Percentiles rank a stretch among this genome's conserved stretches.
Evolutionary conservation across 1,140 invertebrate genomes (phyloP).

Genomic region (Drosophila kurseongensis): DNA sequence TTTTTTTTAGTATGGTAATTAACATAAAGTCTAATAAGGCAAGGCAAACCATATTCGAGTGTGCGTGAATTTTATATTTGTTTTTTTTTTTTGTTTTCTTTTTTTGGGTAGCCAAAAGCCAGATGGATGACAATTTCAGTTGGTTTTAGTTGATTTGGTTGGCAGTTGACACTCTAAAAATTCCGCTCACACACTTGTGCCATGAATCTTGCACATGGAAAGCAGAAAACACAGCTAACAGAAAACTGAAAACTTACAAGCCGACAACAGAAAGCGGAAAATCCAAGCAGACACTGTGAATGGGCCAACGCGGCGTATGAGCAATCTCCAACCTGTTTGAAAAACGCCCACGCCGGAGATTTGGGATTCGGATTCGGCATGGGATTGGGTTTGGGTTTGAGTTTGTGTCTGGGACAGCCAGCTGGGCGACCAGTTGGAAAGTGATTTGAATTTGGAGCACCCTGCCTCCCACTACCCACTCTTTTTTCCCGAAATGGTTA

Average conservation of each 20-base stretch:
- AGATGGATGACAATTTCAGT: conserved; percentile 35
- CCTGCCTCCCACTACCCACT: conserved; percentile 1
- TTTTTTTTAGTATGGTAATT: conserved; percentile 76
- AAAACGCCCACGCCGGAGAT: conserved; percentile 55
- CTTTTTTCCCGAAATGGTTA: background rate
- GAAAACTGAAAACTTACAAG: conserved; percentile 13
- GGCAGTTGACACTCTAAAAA: conserved; percentile 56
- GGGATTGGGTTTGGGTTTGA: background rate
- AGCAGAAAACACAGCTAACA: conserved; percentile 20
- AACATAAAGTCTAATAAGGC: conserved; percentile 77
- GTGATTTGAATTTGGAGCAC: conserved; percentile 36
- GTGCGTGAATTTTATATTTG: conserved; percentile 45
- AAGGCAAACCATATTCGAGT: conserved; percentile 50
- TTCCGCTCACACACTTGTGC: conserved; percentile 55
- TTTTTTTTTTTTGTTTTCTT: conserved; percentile 7
- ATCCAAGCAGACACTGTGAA: conserved; percentile 26
- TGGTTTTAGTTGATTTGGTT: conserved; percentile 13
- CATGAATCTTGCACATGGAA: conserved; percentile 59
- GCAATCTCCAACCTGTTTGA: conserved; percentile 72
- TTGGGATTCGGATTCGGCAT: conserved; percentile 9
- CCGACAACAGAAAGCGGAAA: conserved; percentile 28
- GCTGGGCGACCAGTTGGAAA: conserved; percentile 52
- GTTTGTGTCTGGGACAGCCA: conserved; percentile 23
- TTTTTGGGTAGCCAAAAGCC: conserved; percentile 43
- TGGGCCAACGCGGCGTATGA: conserved; percentile 62